A percentile compares a stretch with the other conserved stretches of the same genome.
phyloP scores from a whole-genome alignment of 2,113 vertebrate genomes.

The Ammodramus savannarum region DNA sequence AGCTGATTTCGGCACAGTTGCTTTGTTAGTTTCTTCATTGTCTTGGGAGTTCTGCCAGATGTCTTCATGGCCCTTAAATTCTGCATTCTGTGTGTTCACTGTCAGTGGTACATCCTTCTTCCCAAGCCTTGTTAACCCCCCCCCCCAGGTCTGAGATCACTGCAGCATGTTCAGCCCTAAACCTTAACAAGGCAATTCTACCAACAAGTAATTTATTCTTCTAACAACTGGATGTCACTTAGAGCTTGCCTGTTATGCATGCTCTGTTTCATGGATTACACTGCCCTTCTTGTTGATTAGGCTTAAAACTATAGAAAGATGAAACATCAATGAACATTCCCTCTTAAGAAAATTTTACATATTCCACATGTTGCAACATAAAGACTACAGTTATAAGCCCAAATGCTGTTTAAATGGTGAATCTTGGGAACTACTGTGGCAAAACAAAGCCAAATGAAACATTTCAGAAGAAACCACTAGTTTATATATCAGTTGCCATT shows the following conservation, averaged over 20 bases:
- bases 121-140: background rate
- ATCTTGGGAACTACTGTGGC: background rate
- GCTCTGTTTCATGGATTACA: background rate
- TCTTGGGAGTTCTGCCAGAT: background rate
- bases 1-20: background rate
- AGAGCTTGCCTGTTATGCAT: background rate
- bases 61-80: accelerated
- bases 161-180: background rate
- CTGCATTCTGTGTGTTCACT: background rate
- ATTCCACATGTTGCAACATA: background rate
- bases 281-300: background rate
- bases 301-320: background rate
- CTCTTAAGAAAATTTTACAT: background rate
- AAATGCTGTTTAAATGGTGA: background rate
- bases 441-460: background rate
- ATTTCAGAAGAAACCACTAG: background rate
- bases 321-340: background rate
- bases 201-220: background rate
- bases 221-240: background rate
- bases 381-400: background rate
- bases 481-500: background rate
- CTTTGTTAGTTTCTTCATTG: background rate
- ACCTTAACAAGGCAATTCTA: background rate
- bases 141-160: background rate
- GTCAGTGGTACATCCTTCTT: background rate